A percentile compares a stretch with the other conserved stretches of the same genome.
Conservation (phyloP, 2,113 vertebrate genomes). For the Triplophysa tibetana region DNA sequence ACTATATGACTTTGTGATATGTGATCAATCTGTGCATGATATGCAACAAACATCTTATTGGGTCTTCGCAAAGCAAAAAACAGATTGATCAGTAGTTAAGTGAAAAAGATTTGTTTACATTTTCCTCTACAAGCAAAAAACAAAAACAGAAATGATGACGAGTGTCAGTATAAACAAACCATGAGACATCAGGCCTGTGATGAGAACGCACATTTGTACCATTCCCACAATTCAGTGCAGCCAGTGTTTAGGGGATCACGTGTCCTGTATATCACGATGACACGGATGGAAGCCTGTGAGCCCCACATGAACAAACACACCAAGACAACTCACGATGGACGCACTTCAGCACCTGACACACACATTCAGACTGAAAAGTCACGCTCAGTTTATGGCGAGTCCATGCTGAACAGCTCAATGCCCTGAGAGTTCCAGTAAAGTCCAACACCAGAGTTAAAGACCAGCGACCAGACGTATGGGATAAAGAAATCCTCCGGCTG, state of each 20-base stretch:
- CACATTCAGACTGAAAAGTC: conserved; percentile 14
- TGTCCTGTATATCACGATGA: too few species aligned
- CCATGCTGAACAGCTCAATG: conserved; percentile 95
- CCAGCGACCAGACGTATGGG: conserved; percentile 95
- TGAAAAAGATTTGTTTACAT: neutral
- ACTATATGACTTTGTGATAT: neutral
- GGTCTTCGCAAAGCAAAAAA: neutral
- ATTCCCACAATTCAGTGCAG: conserved; percentile 58
- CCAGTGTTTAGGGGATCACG: neutral
- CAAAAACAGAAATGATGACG: neutral
- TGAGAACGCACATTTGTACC: neutral
- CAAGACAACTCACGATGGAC: conserved; percentile 60
- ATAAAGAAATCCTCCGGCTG: conserved; percentile 98
- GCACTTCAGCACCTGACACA: conserved; percentile 62
- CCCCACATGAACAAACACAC: conserved; percentile 25
- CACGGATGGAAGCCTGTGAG: conserved; percentile 43
- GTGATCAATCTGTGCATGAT: conserved; percentile 1
- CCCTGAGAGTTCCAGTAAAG: conserved; percentile 91
- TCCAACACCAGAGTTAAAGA: conserved; percentile 88
- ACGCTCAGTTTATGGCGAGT: conserved; percentile 79
- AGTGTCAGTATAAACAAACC: neutral
- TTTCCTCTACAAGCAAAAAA: neutral
- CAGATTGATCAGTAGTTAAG: neutral
- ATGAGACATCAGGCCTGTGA: neutral
- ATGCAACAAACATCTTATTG: neutral